Evolutionary conservation across 1,140 invertebrate species (phyloP).

Genomic region (Neodiprion pinetum): DNA sequence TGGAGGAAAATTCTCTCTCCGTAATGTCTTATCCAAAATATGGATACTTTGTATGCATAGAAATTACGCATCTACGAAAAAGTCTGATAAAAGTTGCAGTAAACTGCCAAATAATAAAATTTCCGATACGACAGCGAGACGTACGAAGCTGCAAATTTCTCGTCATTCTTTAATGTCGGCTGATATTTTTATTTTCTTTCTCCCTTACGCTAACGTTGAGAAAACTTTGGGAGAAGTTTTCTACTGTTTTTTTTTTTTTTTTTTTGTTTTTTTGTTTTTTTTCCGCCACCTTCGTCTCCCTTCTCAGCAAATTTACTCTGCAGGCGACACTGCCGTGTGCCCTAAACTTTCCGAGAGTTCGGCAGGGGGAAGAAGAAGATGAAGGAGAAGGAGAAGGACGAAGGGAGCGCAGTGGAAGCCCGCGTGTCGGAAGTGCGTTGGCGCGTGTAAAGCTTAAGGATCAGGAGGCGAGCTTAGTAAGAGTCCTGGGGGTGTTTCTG

Average conservation of each 20-base stretch:
- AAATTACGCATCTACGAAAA: neutral
- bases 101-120: no score
- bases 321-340: no score
- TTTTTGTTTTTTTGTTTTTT: no score
- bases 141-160: no score
- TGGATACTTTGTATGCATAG: neutral
- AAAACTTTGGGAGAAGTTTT: no score
- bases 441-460: neutral
- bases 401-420: neutral
- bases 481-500: neutral
- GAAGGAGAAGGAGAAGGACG: neutral
- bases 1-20: neutral
- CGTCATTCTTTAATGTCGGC: no score
- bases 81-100: neutral
- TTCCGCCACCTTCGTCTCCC: no score
- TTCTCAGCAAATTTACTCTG: no score
- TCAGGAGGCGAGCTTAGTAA: neutral
- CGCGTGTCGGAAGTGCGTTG: neutral
- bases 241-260: no score
- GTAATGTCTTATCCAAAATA: neutral
- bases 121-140: no score
- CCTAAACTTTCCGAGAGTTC: neutral
- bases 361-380: neutral
- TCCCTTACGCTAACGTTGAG: no score
- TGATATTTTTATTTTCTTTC: no score